These are phyloP conservation scores for Drosophila pseudotakahashii DNA, from an alignment of 2,888 invertebrate species.

Conservation along the genomic window DNA sequence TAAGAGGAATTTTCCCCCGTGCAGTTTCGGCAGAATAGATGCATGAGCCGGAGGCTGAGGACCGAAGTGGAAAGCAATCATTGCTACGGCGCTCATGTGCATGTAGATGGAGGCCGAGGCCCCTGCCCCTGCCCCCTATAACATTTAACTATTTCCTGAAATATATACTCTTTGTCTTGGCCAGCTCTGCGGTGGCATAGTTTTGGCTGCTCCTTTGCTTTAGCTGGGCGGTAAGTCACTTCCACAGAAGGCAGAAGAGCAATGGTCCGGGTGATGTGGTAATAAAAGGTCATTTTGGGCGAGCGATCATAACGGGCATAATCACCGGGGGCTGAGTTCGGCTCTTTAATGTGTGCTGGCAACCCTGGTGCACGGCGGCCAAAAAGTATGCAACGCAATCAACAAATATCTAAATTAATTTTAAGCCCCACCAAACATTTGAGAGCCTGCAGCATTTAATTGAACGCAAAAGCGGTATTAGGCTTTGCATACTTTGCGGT, in stretches of 20 bases:
- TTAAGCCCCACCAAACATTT: conserved; percentile 19
- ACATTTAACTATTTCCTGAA: conserved; percentile 43
- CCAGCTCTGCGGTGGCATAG: conserved; percentile 41
- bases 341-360: conserved; percentile 4
- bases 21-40: conserved; percentile 21
- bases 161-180: conserved; percentile 42
- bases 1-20: background rate
- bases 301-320: conserved; percentile 19
- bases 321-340: background rate
- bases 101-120: conserved; percentile 3
- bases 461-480: conserved; percentile 15
- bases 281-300: conserved; percentile 28
- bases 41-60: conserved; percentile 11
- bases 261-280: conserved; percentile 35
- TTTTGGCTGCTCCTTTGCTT: conserved; percentile 27
- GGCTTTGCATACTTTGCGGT: conserved; percentile 34
- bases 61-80: conserved; percentile 32
- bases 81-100: conserved; percentile 19
- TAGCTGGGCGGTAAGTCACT: conserved; percentile 35
- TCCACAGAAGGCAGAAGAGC: conserved; percentile 23
- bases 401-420: conserved; percentile 23
- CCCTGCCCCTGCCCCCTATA: conserved; percentile 23
- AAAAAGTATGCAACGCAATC: conserved; percentile 39
- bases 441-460: conserved; percentile 12
- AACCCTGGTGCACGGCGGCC: background rate